phyloP scores from a whole-genome alignment of 2,797 vertebrate species.

The Spheniscus humboldti region DNA sequence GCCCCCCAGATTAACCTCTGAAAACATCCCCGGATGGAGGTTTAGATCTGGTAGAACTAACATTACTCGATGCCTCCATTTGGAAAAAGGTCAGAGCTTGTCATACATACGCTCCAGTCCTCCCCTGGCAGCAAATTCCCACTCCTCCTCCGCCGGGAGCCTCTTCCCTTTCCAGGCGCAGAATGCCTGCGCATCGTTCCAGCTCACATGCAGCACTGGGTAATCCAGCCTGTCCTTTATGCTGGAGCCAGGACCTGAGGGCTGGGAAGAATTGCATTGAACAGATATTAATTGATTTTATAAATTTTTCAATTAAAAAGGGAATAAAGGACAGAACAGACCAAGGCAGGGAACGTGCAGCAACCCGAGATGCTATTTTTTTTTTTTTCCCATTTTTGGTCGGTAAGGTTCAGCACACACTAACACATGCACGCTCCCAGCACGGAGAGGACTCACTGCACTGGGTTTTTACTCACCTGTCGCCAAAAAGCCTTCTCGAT shows the following conservation, averaged over 20 bases:
- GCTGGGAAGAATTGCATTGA: slow-evolving; percentile 66
- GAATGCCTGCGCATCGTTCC: slow-evolving; percentile 89
- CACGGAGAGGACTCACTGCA: fast-evolving
- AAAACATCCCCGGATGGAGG: not conserved
- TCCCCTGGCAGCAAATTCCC: slow-evolving; percentile 94
- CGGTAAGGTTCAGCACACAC: fast-evolving
- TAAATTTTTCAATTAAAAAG: not conserved
- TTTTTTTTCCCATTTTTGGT: fast-evolving
- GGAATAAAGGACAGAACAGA: not conserved
- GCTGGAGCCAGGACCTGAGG: slow-evolving; percentile 87
- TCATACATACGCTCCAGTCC: slow-evolving; percentile 82
- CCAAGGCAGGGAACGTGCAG: not conserved
- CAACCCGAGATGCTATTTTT: not conserved
- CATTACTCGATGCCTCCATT: fast-evolving
- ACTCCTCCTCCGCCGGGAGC: slow-evolving; percentile 89
- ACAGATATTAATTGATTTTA: not conserved
- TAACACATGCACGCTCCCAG: fast-evolving
- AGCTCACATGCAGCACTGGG: slow-evolving; percentile 96
- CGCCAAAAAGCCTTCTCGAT: slow-evolving; percentile 90
- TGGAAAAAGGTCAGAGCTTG: not conserved
- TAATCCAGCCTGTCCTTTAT: slow-evolving; percentile 83
- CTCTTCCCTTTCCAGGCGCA: slow-evolving; percentile 87
- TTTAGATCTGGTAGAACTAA: not conserved
- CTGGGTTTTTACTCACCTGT: slow-evolving; percentile 76
- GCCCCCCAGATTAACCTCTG: not conserved